phyloP scores from a whole-genome alignment of 2,113 vertebrate species.

The Tyto alba region DNA sequence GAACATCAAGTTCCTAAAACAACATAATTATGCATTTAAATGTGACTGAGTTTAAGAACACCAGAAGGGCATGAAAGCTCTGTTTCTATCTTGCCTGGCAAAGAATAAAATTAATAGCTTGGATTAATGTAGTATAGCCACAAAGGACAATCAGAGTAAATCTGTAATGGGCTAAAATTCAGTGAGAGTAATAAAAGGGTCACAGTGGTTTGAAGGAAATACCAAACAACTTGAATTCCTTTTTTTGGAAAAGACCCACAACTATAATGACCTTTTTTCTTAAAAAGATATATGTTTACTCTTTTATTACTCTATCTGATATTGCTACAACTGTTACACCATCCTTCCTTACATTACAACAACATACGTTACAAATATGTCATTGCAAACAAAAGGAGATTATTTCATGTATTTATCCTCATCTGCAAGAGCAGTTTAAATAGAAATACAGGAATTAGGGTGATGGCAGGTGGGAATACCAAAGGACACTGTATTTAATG shows the following conservation, averaged over 20 bases:
- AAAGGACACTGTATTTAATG: fast-evolving
- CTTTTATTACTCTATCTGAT: neutral
- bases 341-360: neutral
- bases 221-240: neutral
- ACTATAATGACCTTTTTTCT: neutral
- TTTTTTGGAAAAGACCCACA: neutral
- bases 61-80: neutral
- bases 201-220: neutral
- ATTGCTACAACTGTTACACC: neutral
- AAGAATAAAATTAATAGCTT: constrained; percentile 7
- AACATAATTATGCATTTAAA: constrained; percentile 28
- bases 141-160: neutral
- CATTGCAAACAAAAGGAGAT: neutral
- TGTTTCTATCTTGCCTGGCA: neutral
- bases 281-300: neutral
- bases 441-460: neutral
- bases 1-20: neutral
- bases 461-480: neutral
- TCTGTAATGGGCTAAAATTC: neutral
- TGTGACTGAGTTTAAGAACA: neutral
- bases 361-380: neutral
- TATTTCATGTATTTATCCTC: neutral
- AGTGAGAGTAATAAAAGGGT: neutral
- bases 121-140: neutral
- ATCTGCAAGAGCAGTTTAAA: neutral